These are phyloP conservation scores for Antechinus flavipes DNA, from an alignment of 2,113 vertebrate species.

Conservation along the genomic window DNA sequence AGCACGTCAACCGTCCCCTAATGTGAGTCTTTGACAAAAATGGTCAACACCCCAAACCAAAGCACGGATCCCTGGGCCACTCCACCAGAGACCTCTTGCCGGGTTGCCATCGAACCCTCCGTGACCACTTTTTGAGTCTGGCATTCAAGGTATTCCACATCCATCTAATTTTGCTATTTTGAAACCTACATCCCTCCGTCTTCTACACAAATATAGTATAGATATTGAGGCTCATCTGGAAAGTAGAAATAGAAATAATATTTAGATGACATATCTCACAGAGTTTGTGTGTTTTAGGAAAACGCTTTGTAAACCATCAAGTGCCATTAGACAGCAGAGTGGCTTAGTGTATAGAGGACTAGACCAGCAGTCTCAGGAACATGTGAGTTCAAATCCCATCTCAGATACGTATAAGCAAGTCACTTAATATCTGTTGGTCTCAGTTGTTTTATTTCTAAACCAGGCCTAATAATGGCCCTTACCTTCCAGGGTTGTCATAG, in stretches of 20 bases:
- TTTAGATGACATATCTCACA: neutral
- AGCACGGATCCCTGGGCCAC: neutral
- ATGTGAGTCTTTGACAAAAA: neutral
- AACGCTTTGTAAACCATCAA: neutral
- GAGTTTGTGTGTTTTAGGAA: neutral
- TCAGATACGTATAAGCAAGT: neutral
- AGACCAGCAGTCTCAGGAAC: neutral
- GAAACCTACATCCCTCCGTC: neutral
- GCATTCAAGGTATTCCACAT: neutral
- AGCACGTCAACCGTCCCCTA: neutral
- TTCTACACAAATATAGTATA: neutral
- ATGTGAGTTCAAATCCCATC: neutral
- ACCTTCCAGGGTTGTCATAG: neutral
- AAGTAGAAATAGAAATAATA: neutral
- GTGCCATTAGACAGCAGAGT: neutral
- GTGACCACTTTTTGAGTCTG: neutral
- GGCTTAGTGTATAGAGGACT: neutral
- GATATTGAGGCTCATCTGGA: neutral
- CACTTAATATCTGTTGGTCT: conserved; percentile 24
- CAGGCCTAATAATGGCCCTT: neutral
- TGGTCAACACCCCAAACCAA: neutral
- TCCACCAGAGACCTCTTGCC: neutral
- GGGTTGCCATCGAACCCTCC: neutral
- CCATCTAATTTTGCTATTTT: neutral
- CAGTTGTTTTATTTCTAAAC: conserved; percentile 41